Evolutionary conservation across 2,888 invertebrate genomes (phyloP), one percentile per base, ranked within the genome.

Genomic region (Callinectes sapidus): DNA sequence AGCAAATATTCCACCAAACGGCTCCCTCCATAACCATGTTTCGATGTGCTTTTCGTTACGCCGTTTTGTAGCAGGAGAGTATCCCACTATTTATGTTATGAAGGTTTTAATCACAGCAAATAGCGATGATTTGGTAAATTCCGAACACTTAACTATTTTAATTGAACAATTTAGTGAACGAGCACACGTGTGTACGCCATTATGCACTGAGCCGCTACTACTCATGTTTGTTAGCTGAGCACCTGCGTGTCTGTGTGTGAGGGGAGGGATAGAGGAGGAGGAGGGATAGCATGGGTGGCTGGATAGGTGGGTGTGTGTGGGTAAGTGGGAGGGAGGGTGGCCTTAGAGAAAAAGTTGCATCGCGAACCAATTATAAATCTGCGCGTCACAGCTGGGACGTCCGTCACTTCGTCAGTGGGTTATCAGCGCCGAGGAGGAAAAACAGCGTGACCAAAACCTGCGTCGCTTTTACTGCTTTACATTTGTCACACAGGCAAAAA

Each of bases 91-190:
- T 32, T 32, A 81, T 81, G 81, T 81, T 81, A 81, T 32, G 81
- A 81, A 81, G 81, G 81, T 35, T 81, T 81, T 81, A 32, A 81
- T 81, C 81, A 81, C 81, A 16, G 81, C 35, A 81, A 81, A 81
- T 81, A 32, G 14, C 81, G 81, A 81, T 81, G 81, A 81, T 81
- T 35, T 81, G 81, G 81, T 81, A 35, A 81, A 81, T 81, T 81
- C 23, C 14, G 81, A 81, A 35, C 81, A 35, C 32, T 81, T 81
- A 81, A 81, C 81, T 81, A 81, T 81, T 81, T 81, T 35, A 32
- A 81, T 81, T 81, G 32, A 81, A 81, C 35, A 32, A 81, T 81
- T 81, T 81, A 81, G 6, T 35, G 81, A 81, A 32, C 81, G 81
- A 81, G 81, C 81, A 35, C 81, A 81, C 35, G 81, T 14, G 35